Percentiles rank a stretch among this genome's conserved stretches.
Conservation (phyloP, 2,113 vertebrate genomes). For the Erinaceus europaeus region DNA sequence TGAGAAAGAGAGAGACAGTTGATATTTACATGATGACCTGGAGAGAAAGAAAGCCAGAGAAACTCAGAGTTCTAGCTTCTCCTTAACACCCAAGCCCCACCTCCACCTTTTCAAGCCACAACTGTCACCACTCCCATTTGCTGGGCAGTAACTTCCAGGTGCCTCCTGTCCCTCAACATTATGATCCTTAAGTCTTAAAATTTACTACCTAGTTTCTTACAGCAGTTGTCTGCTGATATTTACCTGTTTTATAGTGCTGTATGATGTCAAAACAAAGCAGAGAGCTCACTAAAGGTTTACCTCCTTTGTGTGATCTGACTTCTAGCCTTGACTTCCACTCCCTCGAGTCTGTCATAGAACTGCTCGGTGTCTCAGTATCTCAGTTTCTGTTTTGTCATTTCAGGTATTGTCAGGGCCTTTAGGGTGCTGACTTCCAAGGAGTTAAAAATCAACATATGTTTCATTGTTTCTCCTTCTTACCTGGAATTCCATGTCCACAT, state of each 20-base stretch:
- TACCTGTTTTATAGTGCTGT: neutral
- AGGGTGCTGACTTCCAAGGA: no score
- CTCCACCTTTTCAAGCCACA: no score
- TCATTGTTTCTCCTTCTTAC: no score
- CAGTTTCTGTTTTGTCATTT: neutral
- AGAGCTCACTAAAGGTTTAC: neutral
- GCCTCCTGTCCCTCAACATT: neutral
- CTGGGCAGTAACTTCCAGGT: neutral
- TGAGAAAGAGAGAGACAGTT: no score
- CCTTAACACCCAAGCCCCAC: no score
- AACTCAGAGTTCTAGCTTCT: neutral
- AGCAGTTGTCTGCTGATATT: neutral
- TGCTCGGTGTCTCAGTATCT: neutral
- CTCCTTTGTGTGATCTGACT: neutral
- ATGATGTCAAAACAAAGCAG: neutral
- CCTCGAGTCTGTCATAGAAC: neutral
- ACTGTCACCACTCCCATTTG: no score
- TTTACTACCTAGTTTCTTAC: neutral
- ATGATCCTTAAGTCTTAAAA: neutral
- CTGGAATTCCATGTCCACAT: no score
- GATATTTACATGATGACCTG: no score
- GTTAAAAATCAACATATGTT: no score
- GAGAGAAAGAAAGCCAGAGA: no score
- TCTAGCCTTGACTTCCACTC: neutral
- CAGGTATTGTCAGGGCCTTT: neutral